Base-by-base conservation (phyloP, 1,140 invertebrate species). In the Apis dorsata region DNA sequence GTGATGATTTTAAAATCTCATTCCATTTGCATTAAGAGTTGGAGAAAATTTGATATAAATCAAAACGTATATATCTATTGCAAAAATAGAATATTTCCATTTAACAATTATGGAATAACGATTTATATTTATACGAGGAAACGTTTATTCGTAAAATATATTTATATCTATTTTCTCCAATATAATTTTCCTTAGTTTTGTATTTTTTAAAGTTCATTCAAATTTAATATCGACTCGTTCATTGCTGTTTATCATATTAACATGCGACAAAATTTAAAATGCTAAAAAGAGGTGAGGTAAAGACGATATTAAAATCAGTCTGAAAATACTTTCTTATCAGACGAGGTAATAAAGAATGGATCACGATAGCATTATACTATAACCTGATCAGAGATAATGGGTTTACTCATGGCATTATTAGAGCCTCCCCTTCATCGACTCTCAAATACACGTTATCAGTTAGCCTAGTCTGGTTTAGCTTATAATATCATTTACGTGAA, bases 341-440 rank as follows among this genome's bases (percentile, higher is more conserved):
- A 15, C 60, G 65, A 71, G 71, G 49, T 24, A 28, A 55, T 65
- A 57, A 81, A 55, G 49, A 87, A 80, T 86, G 84, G 84, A 80
- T 87, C 59, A 34, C 57, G 62, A 65, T 76, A 44, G 60, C 76
- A 44, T 19, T 57, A 44, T 83, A 60, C 4, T 44, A 70, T 84
- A 86, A 86, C 57, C 65, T 49, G 66, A 15, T 19, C 34, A 60
- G 68, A 73, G 69, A 73, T 86, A 84, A 87, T 53, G 70, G 59
- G 60, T 21, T 81, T 65, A 49, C 13, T 83, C 17, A 69, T 13
- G 1, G 49, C 28, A 55, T 86, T 86, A 86, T 81, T 87, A 87
- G 84, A 77, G 62, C 59, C 73, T 77, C 44, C 34, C n/a, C 24
- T 28, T 44, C 53, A 21, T 55, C 15, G 44, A 5, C 51, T 80